Evolutionary conservation across 2,113 vertebrate genomes (phyloP).

Genomic region (Antechinus stuartii): DNA sequence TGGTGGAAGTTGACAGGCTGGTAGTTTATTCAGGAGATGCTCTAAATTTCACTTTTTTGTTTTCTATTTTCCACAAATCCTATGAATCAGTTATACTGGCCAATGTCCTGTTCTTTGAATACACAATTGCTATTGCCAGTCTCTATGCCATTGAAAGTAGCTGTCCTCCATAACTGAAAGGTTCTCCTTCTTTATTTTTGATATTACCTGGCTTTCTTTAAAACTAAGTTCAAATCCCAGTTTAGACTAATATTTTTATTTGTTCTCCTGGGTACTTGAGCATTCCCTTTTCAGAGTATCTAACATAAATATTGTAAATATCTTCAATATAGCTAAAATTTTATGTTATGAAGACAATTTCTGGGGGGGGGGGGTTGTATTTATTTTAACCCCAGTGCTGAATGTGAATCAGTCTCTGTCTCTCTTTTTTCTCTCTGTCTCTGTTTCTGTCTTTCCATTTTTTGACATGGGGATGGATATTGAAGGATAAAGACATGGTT

Average conservation of each 20-base stretch:
- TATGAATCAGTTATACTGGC: neutral
- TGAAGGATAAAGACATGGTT: too few species aligned
- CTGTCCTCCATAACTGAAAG: neutral
- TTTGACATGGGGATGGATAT: too few species aligned
- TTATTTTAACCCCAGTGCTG: too few species aligned
- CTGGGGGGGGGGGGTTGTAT: too few species aligned
- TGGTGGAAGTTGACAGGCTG: neutral
- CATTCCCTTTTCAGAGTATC: neutral
- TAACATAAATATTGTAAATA: neutral
- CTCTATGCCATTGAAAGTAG: neutral
- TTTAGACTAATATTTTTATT: neutral
- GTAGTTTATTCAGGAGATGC: too few species aligned
- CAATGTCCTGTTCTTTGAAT: neutral
- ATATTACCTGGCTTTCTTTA: neutral
- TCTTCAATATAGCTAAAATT: too few species aligned
- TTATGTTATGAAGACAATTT: too few species aligned
- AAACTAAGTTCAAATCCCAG: neutral
- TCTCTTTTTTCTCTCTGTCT: too few species aligned
- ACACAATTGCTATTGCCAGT: neutral
- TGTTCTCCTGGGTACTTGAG: neutral
- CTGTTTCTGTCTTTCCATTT: too few species aligned
- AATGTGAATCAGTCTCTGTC: too few species aligned
- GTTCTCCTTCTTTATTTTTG: neutral
- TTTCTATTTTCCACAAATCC: neutral
- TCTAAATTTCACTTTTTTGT: neutral